Base-by-base conservation (phyloP, 2,797 vertebrate genomes). In the Borostomias antarcticus region DNA sequence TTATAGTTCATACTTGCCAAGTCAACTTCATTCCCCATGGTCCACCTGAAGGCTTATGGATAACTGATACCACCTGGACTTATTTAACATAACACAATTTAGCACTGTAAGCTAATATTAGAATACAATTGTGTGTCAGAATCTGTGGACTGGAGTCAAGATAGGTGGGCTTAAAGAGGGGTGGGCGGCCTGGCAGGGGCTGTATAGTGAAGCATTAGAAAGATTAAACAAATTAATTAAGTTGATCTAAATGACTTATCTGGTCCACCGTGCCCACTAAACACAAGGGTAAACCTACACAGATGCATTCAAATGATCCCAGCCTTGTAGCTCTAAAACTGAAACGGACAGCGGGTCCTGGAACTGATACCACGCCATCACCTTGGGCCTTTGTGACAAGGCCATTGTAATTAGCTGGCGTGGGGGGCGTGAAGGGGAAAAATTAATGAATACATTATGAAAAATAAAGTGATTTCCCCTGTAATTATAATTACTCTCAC, bases 141-240 rank as follows among this genome's bases (percentile, higher is more conserved):
- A 54, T 29, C 29, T 15, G 4, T 40, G 23, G 26, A n/a, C 56
- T 17, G 37, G 43, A 70, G 74, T 69, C 62, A 23, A 56, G 68
- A 35, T 48, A 75, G 83, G 79, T 77, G 79, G 80, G 78, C 82
- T 64, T 57, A 68, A 30, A 56, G 67, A 21, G 61, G 77, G 70
- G 76, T 64, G 72, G 73, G 73, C 75, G 79, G 76, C 68, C 68
- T 66, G 69, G 70, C 19, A 48, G 72, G 32, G 73, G 73, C 58
- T 72, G 70, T 77, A 63, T 76, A 83, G 72, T 80, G 74, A 79
- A 76, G 82, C 68, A 83, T 85, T 77, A 72, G 72, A 85, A 82
- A 83, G 87, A 89, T 90, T 89, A 90, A 88, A 84, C 80, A 86
- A 90, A 88, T 86, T 86, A 91, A 90, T 90, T 86, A 86, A 87